Evolutionary conservation across 2,113 vertebrate species (phyloP), one percentile per base, ranked within the genome.

Genomic region (Bubo scandiacus): DNA sequence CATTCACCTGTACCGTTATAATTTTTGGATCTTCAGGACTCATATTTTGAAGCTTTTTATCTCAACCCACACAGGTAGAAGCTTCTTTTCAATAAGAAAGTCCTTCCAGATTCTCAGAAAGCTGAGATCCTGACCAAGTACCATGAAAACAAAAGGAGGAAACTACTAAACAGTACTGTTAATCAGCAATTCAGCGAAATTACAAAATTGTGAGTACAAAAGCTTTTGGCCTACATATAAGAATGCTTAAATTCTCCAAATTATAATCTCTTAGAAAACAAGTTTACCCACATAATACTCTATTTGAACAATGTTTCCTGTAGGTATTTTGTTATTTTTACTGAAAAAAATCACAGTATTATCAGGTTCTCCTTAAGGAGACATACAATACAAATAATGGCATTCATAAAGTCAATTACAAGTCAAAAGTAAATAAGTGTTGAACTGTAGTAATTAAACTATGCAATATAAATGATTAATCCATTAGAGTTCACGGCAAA

Each of bases 341-440:
- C 34, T n/a, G 42, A 22, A 67, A 88, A 81, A 82, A 51, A 20
- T 5, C 11, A 17, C 19, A 58, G 0, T 27, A 13, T 52, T 79
- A 72, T 59, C 34, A 49, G 51, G 42, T 73, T 81, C 27, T 89
- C 40, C 62, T 92, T 81, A 51, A 86, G 80, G 82, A 73, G 21
- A 57, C 70, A 51, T 63, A 49, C 38, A 94, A 65, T 59, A 81
- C 47, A 94, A 98, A 93, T 55, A 92, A 93, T 43, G 17, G 21
- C 71, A 57, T 67, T 67, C 75, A 78, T 94, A 95, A 96, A 96
- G 92, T 96, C 89, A 96, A 43, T 88, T 95, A 83, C 72, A 94
- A 96, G 65, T 94, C 85, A 97, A 97, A 96, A 97, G 91, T 96
- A 95, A 97, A 88, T 93, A 94, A 96, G 54, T 63, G 91, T 32